Evolutionary conservation across 2,797 vertebrate genomes (phyloP), one percentile per base, ranked within the genome.

Genomic region (Strix occidentalis): DNA sequence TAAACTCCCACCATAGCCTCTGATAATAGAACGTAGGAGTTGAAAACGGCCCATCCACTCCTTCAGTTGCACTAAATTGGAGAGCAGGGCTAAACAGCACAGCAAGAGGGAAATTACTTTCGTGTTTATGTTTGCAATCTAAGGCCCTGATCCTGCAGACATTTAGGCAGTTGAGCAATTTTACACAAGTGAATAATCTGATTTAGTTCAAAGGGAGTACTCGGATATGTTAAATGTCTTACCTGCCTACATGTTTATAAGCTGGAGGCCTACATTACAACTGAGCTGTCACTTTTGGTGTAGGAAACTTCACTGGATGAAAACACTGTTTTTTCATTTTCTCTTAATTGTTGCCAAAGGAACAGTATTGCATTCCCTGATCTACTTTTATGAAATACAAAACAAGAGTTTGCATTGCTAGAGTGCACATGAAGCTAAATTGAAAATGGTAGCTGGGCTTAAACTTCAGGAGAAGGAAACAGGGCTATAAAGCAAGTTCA

Each of bases 31-130:
- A 68, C 58, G 68, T 2, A 88, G 86, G 58, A 45, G 3, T 9
- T 79, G 93, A 72, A 96, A 97, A 95, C 5, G 21, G 87, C 46
- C 91, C 93, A 91, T 92, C 31, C 80, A 51, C 71, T 79, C 57
- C 89, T 91, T 71, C 93, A 97, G 72, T 97, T 93, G 93, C 87
- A 6, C 8, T 50, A 91, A 97, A 97, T 97, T 93, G 87, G 91
- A 96, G 94, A 85, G 75, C 75, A 87, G 97, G 66, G 93, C 94
- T 72, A 39, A 89, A 6, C 95, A 81, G 95, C 95, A 97, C 97
- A 97, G 96, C 96, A 61, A 93, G 97, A 82, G 96, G 94, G 93
- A 97, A 96, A 97, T 97, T 97, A 91, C 95, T 93, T 94, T 93
- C 92, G 91, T 89, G 94, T 84, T 96, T 74, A 60, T 85, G 78